Conservation (phyloP, 2,113 vertebrate genomes). For the Naja naja region DNA sequence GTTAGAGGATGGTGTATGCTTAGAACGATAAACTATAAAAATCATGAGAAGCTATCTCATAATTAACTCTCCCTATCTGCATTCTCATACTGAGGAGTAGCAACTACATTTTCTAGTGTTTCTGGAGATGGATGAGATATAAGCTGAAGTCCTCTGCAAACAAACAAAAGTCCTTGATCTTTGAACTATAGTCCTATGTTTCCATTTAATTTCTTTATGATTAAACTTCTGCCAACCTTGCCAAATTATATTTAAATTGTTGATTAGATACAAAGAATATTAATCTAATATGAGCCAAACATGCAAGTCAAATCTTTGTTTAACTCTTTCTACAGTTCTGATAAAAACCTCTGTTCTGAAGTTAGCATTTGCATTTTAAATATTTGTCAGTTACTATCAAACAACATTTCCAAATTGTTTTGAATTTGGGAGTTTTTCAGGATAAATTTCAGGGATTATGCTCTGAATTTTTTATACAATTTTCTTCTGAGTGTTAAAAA, state of each 20-base stretch:
- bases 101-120: neutral
- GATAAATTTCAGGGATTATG: slow-evolving; percentile 5
- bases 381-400: slow-evolving; percentile 20
- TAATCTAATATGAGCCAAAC: neutral
- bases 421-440: slow-evolving; percentile 9
- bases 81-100: neutral
- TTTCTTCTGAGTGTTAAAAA: neutral
- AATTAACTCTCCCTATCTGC: neutral
- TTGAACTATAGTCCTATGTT: neutral
- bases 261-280: neutral
- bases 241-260: neutral
- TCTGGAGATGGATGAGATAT: neutral
- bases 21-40: neutral
- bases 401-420: neutral
- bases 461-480: neutral
- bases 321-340: neutral
- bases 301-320: neutral
- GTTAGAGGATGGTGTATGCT: neutral
- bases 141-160: neutral
- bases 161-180: neutral
- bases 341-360: neutral
- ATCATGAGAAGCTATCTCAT: neutral
- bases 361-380: neutral
- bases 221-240: neutral
- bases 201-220: neutral